Base-by-base conservation (phyloP, 35 echinoderm and acorn worm genomes). In the Anneissia japonica region DNA sequence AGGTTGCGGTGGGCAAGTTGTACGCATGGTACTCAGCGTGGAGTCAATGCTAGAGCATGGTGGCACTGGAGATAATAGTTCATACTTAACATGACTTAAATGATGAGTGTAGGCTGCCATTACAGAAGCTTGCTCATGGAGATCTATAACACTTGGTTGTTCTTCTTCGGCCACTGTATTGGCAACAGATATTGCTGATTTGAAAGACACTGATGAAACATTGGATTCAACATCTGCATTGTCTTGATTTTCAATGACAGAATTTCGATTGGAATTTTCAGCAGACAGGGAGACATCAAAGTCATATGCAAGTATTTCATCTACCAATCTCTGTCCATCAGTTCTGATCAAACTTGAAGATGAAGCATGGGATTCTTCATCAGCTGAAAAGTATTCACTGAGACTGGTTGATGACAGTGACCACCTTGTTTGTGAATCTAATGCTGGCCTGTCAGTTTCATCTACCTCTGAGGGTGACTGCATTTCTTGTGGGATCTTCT, bases 341-440 rank as follows among this genome's bases (percentile, higher is more conserved):
- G 43, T 40, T 21, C 82, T 81, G 29, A 0, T 37, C 35, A 79
- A 79, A 17, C 0, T 23, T 23, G 43, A 5, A 31, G 29, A 81
- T 26, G 76, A 38, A 17, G 36, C 5, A 83, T 79, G 56, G 26
- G 37, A 3, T 80, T 96, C 90, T 35, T 98, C 95, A 37, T 87
- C 88, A 21, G 95, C 95, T 5, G 95, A 98, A 85, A 82, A 98
- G 82, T 93, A 98, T 73, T 98, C 95, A 51, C 92, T 81, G 35
- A 38, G 14, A 38, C 35, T 40, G 3, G 38, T 30, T 12, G 79
- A 81, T 37, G 79, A 38, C 79, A 39, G 35, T 12, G 79, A 81
- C 51, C 51, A 64, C 10, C 11, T 64, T 64, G 51, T 64, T 26
- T 64, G 51, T 9, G 7, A 16, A 19, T 64, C 51, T 64, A 64